phyloP scores from a whole-genome alignment of 2,888 invertebrate species.

The Acanthoscelides obtectus region DNA sequence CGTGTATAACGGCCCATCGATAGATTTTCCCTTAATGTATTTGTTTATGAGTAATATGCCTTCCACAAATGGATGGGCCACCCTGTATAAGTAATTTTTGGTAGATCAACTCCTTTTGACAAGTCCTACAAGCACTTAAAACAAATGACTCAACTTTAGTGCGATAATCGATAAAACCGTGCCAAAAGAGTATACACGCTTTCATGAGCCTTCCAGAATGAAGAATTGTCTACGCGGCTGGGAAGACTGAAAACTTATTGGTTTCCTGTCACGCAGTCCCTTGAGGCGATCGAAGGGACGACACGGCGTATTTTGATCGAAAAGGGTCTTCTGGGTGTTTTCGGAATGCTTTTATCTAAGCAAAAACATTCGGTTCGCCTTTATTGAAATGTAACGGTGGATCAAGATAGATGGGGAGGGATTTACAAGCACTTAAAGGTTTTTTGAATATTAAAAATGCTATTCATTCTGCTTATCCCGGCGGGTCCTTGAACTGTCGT shows the following conservation, averaged over 20 bases:
- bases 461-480: neutral
- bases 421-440: neutral
- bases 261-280: neutral
- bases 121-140: no score
- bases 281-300: neutral
- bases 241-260: neutral
- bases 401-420: neutral
- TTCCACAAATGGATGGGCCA: no score
- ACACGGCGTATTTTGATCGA: neutral
- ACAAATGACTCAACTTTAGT: no score
- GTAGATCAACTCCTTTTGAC: no score
- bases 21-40: no score
- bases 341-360: neutral
- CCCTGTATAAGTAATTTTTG: no score
- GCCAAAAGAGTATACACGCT: no score
- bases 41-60: no score
- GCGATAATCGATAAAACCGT: no score
- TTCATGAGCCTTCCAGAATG: no score
- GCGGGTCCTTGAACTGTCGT: neutral
- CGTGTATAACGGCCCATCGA: no score
- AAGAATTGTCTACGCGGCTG: neutral
- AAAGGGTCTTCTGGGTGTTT: neutral
- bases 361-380: neutral
- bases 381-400: neutral
- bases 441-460: neutral